Percentiles rank a stretch among this genome's conserved stretches.
phyloP scores from a whole-genome alignment of 1,140 invertebrate species.

The Drosophila mauritiana region DNA sequence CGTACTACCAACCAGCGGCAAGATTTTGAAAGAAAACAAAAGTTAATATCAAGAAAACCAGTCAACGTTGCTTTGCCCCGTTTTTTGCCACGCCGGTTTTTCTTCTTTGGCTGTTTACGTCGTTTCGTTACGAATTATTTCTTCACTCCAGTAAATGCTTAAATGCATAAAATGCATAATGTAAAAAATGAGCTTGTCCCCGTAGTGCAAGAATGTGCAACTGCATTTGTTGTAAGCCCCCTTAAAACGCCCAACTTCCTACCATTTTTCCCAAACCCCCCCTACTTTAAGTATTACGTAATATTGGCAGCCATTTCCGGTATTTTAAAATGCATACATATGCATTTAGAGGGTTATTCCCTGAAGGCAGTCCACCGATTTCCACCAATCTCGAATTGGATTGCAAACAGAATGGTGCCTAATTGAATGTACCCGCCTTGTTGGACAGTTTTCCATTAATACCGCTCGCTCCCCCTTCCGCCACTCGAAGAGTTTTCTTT shows the following conservation, averaged over 20 bases:
- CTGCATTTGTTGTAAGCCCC: constrained; percentile 11
- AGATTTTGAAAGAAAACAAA: constrained; percentile 17
- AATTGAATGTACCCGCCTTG: constrained; percentile 1
- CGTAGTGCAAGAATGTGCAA: constrained; percentile 14
- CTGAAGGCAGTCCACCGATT: not conserved
- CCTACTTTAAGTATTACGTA: no score
- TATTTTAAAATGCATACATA: no score
- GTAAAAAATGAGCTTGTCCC: not conserved
- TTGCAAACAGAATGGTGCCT: not conserved
- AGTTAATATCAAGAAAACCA: constrained; percentile 18
- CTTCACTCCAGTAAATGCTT: not conserved
- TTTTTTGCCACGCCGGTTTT: constrained; percentile 69
- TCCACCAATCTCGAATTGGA: not conserved
- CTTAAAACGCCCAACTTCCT: not conserved
- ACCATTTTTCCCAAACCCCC: not conserved
- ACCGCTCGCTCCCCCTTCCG: not conserved
- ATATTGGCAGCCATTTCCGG: no score
- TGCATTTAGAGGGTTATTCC: no score
- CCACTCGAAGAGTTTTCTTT: constrained; percentile 1
- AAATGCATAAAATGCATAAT: constrained; percentile 4
- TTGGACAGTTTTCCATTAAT: not conserved
- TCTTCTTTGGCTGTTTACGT: constrained; percentile 15
- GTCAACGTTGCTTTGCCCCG: constrained; percentile 20
- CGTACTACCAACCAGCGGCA: not conserved
- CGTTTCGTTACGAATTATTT: not conserved